Evolutionary conservation across 2,888 invertebrate species (phyloP), one percentile per base, ranked within the genome.

Genomic region (Yponomeuta cagnagella): DNA sequence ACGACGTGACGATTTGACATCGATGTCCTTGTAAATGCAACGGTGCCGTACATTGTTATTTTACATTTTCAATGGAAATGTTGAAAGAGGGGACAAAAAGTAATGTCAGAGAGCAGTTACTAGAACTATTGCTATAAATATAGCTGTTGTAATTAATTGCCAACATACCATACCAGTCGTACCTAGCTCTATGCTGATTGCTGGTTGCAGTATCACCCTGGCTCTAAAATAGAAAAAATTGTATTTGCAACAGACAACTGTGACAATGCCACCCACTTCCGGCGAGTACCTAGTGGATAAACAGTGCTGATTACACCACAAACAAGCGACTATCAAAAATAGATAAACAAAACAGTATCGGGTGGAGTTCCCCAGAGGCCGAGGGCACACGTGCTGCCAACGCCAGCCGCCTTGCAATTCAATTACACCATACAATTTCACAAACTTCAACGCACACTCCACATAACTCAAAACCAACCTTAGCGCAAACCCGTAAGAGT

Each of bases 341-440:
- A 89, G 87, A 90, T 90, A 86, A 84, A 87, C 84, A 86, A 88
- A 87, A 90, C 88, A 87, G 80, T 83, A 85, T 78, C 77, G 80
- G 85, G 78, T 75, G 80, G 69, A 63, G 76, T 80, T 85, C 85
- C 80, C 86, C 73, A 71, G 80, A 83, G 86, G 76, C 76, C 74
- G 74, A 72, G 80, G 15, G 52, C 52, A 58, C 83, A 84, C 86
- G 86, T 84, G 85, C 81, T 78, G 80, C 79, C 80, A 75, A 75
- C 79, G 78, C 78, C 76, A 72, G 80, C 81, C 80, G 76, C 84
- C 84, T 78, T 76, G 82, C 85, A 86, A 90, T 89, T 89, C 87
- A 88, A 90, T 89, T 88, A 88, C 81, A 63, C 77, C 79, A 79
- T 77, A 68, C n/a, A 80, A 78, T 78, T 76, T 72, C 65, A 78